Conservation (phyloP, 2,113 vertebrate species). For the Cairina moschata region DNA sequence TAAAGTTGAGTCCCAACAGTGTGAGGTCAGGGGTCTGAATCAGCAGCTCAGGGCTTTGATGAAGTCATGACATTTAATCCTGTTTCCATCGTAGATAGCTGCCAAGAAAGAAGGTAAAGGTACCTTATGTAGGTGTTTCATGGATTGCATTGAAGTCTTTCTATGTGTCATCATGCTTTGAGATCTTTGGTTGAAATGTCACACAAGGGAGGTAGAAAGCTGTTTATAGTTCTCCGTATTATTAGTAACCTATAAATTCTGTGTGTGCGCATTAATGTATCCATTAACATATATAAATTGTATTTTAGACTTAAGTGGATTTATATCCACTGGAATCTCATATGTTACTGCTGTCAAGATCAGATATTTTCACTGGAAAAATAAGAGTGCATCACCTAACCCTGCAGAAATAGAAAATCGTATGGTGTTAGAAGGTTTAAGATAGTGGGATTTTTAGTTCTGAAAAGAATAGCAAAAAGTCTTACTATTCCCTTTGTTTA, state of each 20-base stretch:
- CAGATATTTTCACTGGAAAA: conserved; percentile 7
- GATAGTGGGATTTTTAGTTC: conserved; percentile 33
- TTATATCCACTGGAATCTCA: background rate
- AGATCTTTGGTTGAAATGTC: background rate
- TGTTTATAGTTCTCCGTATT: background rate
- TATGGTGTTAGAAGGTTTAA: background rate
- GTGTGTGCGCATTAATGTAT: background rate
- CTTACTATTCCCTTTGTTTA: conserved; percentile 65
- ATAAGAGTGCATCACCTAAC: background rate
- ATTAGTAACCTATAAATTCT: background rate
- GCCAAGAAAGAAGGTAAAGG: background rate
- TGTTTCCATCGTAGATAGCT: background rate
- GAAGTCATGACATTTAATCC: background rate
- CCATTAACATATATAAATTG: background rate
- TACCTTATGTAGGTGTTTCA: background rate
- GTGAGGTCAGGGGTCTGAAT: background rate
- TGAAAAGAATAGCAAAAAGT: conserved; percentile 10
- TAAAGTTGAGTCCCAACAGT: background rate
- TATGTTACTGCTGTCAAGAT: background rate
- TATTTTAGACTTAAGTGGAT: background rate
- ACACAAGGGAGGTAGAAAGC: background rate
- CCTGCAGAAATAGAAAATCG: conserved; percentile 35
- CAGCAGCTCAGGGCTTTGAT: background rate
- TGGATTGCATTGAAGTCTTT: background rate
- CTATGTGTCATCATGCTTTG: background rate